Base-by-base conservation (phyloP, 2,888 invertebrate species). In the Lasioglossum morio region DNA sequence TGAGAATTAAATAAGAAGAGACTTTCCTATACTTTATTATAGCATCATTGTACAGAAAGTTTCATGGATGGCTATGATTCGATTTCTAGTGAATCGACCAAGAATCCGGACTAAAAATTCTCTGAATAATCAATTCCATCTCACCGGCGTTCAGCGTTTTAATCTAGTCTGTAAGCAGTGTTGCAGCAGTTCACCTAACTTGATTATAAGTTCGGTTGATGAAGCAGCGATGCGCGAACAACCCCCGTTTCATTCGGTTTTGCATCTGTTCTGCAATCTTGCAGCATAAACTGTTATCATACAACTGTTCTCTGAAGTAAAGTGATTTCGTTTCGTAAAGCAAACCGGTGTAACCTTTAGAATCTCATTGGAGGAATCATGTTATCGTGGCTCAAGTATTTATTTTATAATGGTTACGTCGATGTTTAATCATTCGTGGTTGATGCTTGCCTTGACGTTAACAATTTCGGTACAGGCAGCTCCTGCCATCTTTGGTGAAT, bases 401-500 rank as follows among this genome's bases (percentile, higher is more conserved):
- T 7, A 30, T 27, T 60, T 60, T 16, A 27, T 16, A 60, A 27
- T 30, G 16, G 7, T 53, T 53, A 23, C 2, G 23, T 48, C 19
- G 48, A 53, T 53, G 23, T 30, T 27, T 27, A 60, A 60, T 60
- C 14, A 8, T 23, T 53, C 23, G 53, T 53, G 14, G 16, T 63
- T 63, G 27, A n/a, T 63, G 12, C 12, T 30, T 30, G 60, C 16
- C 5, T 63, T 27, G 30, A 30, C 7, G 30, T 60, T 23, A 77
- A 72, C 12, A 57, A 34, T 27, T 46, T 76, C 69, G 40, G 8
- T 34, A 43, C 74, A 27, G 14, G 72, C 8, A 66, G 23, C 66
- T 72, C 30, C n/a, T n/a, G 83, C 75, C 80, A 86, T 78, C 86
- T 86, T 66, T 72, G 57, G 80, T 23, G 23, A 4, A 16, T 16